Percentiles rank a stretch among this genome's conserved stretches.
Conservation (phyloP, 2,888 invertebrate genomes). For the Conistra vaccinii region DNA sequence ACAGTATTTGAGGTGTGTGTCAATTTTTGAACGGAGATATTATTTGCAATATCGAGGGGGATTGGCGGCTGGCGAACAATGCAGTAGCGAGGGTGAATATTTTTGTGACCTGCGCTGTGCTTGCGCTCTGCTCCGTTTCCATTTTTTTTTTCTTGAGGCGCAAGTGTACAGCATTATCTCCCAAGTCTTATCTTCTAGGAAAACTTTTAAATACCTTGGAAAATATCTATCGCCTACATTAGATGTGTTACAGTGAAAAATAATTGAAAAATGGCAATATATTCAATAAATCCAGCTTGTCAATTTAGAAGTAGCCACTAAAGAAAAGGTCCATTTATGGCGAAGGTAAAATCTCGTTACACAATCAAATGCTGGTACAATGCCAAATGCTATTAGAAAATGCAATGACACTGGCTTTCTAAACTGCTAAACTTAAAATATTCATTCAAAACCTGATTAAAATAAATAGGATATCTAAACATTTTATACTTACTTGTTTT, state of each 20-base stretch:
- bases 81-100: constrained; percentile 36
- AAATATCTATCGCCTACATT: constrained; percentile 4
- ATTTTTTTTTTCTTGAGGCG: neutral
- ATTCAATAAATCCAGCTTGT: neutral
- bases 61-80: constrained; percentile 2
- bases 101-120: constrained; percentile 11
- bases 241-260: neutral
- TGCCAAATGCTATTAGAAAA: constrained; percentile 58
- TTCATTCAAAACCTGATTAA: neutral
- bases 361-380: constrained; percentile 52
- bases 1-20: neutral
- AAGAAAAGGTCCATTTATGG: constrained; percentile 26
- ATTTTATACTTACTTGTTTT: neutral
- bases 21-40: neutral
- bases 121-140: neutral
- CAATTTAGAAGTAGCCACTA: constrained; percentile 11
- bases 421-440: constrained; percentile 18
- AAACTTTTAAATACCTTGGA: constrained; percentile 6
- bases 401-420: constrained; percentile 44
- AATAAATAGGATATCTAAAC: too few relatives aligned
- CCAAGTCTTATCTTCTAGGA: neutral
- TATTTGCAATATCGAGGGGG: constrained; percentile 23
- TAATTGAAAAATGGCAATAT: neutral
- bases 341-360: constrained; percentile 45
- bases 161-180: neutral